Conservation (phyloP, 2,797 vertebrate genomes). For the Enteromius paludinosus region DNA sequence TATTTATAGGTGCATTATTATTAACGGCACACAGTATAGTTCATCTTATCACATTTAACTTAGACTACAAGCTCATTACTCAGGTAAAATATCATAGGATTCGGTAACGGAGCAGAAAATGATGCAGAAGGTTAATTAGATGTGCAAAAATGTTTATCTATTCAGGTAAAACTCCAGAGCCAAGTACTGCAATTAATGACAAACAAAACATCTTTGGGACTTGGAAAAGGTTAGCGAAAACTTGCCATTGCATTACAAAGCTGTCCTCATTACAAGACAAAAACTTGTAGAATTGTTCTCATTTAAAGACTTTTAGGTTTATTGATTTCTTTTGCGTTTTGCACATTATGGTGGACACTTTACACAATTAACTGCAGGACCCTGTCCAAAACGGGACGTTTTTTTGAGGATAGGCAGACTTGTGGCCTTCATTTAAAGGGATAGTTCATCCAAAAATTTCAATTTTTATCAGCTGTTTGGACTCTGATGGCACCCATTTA, state of each 20-base stretch:
- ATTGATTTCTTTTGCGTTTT: neutral
- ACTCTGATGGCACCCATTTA: neutral
- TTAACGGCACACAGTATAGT: neutral
- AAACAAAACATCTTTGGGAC: slow-evolving; percentile 17
- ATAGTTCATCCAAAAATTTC: too few relatives aligned
- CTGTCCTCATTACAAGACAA: neutral
- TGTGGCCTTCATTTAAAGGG: neutral
- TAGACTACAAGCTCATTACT: neutral
- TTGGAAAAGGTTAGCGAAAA: slow-evolving; percentile 3
- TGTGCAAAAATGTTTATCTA: neutral
- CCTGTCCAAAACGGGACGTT: neutral
- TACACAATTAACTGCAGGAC: neutral
- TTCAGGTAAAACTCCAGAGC: neutral
- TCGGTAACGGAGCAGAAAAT: neutral
- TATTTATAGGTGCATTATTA: neutral
- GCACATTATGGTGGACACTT: neutral
- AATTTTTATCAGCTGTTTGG: neutral
- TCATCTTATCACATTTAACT: neutral
- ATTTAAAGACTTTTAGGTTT: neutral
- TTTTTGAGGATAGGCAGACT: neutral
- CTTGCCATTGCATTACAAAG: neutral
- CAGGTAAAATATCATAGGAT: neutral
- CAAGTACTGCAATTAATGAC: neutral
- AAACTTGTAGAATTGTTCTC: neutral
- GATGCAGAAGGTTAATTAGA: neutral